phyloP scores from a whole-genome alignment of 2,888 invertebrate genomes.

The Hartigia nigra region DNA sequence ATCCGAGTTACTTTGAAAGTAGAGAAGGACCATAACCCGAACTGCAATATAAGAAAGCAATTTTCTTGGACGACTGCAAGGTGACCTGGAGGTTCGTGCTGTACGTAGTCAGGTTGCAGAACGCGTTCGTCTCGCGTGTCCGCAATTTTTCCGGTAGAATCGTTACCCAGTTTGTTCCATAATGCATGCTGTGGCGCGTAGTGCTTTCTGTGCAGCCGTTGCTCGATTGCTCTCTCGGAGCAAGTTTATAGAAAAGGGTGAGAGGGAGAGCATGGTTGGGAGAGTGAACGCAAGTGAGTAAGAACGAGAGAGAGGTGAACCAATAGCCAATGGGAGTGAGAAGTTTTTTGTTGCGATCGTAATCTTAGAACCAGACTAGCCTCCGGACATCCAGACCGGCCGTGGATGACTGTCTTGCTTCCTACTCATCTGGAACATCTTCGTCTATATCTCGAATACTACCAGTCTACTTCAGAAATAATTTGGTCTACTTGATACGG shows the following conservation, averaged over 20 bases:
- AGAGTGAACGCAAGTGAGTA: neutral
- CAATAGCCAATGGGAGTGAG: constrained; percentile 48
- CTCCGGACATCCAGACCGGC: constrained; percentile 46
- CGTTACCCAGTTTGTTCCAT: constrained; percentile 53
- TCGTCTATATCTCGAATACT: neutral
- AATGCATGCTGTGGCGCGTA: constrained; percentile 53
- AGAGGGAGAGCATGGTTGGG: too few relatives aligned
- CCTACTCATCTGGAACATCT: constrained; percentile 21
- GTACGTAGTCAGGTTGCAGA: constrained; percentile 40
- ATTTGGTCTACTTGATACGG: neutral
- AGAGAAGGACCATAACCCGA: constrained; percentile 29
- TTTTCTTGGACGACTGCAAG: constrained; percentile 36
- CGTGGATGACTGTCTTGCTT: constrained; percentile 35
- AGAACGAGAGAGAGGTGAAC: constrained; percentile 24
- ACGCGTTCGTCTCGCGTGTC: constrained; percentile 54
- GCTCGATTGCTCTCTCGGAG: constrained; percentile 27
- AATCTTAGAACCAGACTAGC: constrained; percentile 57
- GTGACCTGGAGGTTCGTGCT: constrained; percentile 19
- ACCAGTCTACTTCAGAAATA: neutral
- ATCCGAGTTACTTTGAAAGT: constrained; percentile 19
- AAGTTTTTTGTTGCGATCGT: constrained; percentile 60
- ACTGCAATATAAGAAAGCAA: constrained; percentile 47
- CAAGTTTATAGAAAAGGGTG: neutral
- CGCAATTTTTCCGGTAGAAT: constrained; percentile 57
- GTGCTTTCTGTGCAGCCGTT: constrained; percentile 44